Evolutionary conservation across 2,113 vertebrate genomes (phyloP).

Genomic region (Corythornis madagascariensis): DNA sequence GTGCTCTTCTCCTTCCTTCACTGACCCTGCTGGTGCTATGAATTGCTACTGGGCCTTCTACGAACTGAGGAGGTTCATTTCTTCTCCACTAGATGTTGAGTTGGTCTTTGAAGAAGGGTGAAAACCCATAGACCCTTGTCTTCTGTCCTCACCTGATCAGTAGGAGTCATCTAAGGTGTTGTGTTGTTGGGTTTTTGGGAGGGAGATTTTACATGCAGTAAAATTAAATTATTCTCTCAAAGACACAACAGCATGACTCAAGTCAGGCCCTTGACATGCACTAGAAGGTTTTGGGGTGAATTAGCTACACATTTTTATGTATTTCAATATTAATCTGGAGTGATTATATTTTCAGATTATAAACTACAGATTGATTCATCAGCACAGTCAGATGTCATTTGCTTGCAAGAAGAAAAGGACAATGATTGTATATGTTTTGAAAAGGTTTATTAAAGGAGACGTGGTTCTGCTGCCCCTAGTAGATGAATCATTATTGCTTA

Average conservation of each 20-base stretch:
- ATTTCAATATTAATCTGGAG: background rate
- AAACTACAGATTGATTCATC: background rate
- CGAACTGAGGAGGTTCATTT: background rate
- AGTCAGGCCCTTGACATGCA: background rate
- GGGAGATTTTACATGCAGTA: background rate
- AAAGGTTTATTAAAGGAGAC: background rate
- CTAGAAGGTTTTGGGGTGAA: background rate
- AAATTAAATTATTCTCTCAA: background rate
- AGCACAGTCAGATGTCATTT: background rate
- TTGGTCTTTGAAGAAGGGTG: background rate
- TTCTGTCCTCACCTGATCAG: background rate
- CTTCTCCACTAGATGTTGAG: background rate
- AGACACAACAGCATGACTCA: background rate
- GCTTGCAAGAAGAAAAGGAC: background rate
- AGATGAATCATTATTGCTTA: background rate
- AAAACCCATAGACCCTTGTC: background rate
- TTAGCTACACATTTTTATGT: background rate
- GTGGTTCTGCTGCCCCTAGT: background rate
- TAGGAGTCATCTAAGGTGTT: background rate
- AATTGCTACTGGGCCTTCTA: background rate
- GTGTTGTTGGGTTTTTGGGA: background rate
- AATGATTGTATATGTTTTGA: background rate
- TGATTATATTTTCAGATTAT: background rate
- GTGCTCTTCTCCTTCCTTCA: accelerated
- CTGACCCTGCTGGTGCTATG: background rate